Evolutionary conservation across 2,113 vertebrate genomes (phyloP), one percentile per base, ranked within the genome.

Genomic region (Irena cyanogastra): DNA sequence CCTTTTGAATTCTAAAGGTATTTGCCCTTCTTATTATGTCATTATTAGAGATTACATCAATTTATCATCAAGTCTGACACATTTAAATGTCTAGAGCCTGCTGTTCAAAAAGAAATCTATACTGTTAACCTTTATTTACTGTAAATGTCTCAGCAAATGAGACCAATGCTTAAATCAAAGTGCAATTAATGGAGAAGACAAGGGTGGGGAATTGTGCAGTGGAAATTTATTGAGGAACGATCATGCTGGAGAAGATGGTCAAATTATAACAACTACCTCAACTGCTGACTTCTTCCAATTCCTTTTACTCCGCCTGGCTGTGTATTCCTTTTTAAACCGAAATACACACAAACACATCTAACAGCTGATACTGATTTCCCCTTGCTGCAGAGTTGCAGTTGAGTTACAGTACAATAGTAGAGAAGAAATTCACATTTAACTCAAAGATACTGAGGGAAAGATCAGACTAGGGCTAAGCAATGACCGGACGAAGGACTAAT

Each of bases 101-200:
- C 24, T 74, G n/a, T 70, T 87, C 24, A 85, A 39, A 95, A 78
- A 90, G 65, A 92, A 94, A 94, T 89, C 64, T 42, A 93, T 89
- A 91, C 81, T 27, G 71, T 83, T 93, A 96, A 94, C 52, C 79
- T 97, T 96, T 93, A 94, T 83, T 96, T 94, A 96, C 63, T 93
- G 87, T 80, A 95, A 96, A 93, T 68, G 75, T 92, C 93, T 93
- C 81, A 64, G 75, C 70, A 97, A 95, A 97, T 72, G 82, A 94
- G 74, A 96, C 28, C 80, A 81, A 81, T 35, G 61, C 81, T 91
- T 94, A 95, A 93, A 95, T 89, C 82, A 95, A 89, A 88, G 56
- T 56, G 81, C 60, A 89, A 64, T 91, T 96, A 91, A 86, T 83
- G 69, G 44, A 93, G 72, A 92, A 20, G 52, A 92, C n/a, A 65